phyloP scores from a whole-genome alignment of 1,140 invertebrate genomes.

The Drosophila nigromelanica region DNA sequence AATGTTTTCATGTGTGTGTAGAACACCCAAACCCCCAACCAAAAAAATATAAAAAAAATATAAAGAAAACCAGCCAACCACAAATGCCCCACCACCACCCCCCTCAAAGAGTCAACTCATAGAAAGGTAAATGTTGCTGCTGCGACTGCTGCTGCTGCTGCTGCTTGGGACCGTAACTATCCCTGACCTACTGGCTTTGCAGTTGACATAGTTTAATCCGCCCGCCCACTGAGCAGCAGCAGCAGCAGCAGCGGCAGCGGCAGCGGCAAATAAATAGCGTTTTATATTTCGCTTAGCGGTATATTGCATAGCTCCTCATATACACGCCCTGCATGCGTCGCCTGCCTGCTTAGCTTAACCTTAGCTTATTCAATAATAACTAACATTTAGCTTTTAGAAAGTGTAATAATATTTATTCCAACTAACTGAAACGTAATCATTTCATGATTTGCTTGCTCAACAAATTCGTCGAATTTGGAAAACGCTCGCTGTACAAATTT shows the following conservation, averaged over 20 bases:
- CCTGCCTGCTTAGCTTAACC: conserved; percentile 32
- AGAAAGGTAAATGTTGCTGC: conserved; percentile 55
- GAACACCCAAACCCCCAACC: background rate
- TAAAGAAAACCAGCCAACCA: background rate
- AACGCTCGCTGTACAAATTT: conserved; percentile 70
- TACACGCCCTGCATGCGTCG: conserved; percentile 43
- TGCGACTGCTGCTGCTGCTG: background rate
- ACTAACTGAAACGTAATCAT: conserved; percentile 71
- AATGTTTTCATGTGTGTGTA: conserved; percentile 22
- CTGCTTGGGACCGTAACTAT: conserved; percentile 44
- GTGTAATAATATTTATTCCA: conserved; percentile 12
- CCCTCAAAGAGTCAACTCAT: conserved; percentile 46
- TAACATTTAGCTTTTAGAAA: background rate
- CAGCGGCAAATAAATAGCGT: conserved; percentile 73
- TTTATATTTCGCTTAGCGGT: conserved; percentile 78
- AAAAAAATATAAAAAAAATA: background rate
- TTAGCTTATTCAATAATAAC: conserved; percentile 30
- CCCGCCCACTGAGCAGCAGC: background rate
- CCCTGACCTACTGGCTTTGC: conserved; percentile 77
- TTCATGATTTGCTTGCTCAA: conserved; percentile 78
- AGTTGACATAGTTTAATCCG: conserved; percentile 71
- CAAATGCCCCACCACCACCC: background rate
- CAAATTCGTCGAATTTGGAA: conserved; percentile 78
- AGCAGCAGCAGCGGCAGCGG: conserved; percentile 24
- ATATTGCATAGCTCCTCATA: conserved; percentile 35